Percentiles rank a stretch among this genome's conserved stretches.
Conservation (phyloP, 2,113 vertebrate species). For the Porphyrio hochstetteri region DNA sequence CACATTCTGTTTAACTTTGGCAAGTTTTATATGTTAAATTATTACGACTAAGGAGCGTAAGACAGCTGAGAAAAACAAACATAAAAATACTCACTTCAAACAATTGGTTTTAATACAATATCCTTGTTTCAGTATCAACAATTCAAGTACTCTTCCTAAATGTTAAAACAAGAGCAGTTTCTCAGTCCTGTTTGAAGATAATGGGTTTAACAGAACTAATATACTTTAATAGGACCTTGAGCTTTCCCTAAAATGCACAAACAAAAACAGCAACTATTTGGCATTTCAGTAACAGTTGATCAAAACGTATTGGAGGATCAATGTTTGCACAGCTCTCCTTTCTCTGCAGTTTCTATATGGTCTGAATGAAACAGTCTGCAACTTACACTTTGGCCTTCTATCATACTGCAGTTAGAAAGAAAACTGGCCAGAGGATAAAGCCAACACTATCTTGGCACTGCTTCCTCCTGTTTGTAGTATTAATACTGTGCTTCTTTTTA, state of each 20-base stretch:
- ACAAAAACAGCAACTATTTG: neutral
- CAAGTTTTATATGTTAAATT: neutral
- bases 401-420: neutral
- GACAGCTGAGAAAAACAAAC: neutral
- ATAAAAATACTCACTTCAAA: neutral
- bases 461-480: neutral
- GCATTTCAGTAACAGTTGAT: neutral
- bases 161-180: neutral
- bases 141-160: neutral
- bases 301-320: neutral
- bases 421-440: neutral
- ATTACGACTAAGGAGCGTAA: neutral
- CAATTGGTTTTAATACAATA: neutral
- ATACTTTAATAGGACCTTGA: neutral
- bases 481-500: constrained; percentile 3
- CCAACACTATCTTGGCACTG: neutral
- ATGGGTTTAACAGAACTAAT: accelerated
- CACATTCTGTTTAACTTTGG: neutral
- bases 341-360: neutral
- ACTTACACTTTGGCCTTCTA: neutral
- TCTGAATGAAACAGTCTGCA: constrained; percentile 11
- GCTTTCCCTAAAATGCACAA: neutral
- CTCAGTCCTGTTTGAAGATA: neutral
- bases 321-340: neutral
- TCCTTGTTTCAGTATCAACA: neutral